Base-by-base conservation (phyloP, 2,113 vertebrate genomes). In the Lasiurus cinereus region DNA sequence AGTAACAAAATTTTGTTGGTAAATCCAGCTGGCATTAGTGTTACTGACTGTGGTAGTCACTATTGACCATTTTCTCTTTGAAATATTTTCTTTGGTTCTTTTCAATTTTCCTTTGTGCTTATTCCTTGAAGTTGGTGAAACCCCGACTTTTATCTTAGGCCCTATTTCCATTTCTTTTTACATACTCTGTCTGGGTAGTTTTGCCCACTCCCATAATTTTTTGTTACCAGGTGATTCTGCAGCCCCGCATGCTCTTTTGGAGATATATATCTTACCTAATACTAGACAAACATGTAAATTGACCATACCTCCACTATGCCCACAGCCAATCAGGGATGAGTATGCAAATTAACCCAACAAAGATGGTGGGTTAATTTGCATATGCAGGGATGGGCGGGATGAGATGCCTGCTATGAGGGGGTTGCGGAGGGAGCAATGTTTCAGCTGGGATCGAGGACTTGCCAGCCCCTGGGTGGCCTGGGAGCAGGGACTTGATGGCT, bases 61-160 rank as follows among this genome's bases (percentile, higher is more conserved):
- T 48, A 62, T 19, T 72, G 52, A 52, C 79, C 36, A 22, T 54
- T 70, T 76, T 54, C 54, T 84, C 33, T 43, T 74, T 31, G 50
- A 88, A 80, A 62, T 88, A 54, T 52, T 73, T 24, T 82, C 77
- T 74, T 89, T 89, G 39, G 11, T 83, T 84, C 83, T 31, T 88
- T 21, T 74, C 46, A 80, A 39, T 6, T 50, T 77, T 78, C 48
- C 22, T 66, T 85, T 92, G 83, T 95, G 24, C 83, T 66, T 76
- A 31, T 76, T 88, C 31, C 80, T 66, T 72, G 27, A 88, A 36
- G 24, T 88, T 90, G 52, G 54, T 48, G 66, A 88, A 89, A 54
- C 52, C n/a, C 36, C 31, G 24, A 27, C 70, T 72, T 90, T 70
- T 48, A 12, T 59, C 52, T 50, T 24, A 5, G 29, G 52, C 52